Base-by-base conservation (phyloP, 1,140 invertebrate genomes). In the Oscheius sp. region DNA sequence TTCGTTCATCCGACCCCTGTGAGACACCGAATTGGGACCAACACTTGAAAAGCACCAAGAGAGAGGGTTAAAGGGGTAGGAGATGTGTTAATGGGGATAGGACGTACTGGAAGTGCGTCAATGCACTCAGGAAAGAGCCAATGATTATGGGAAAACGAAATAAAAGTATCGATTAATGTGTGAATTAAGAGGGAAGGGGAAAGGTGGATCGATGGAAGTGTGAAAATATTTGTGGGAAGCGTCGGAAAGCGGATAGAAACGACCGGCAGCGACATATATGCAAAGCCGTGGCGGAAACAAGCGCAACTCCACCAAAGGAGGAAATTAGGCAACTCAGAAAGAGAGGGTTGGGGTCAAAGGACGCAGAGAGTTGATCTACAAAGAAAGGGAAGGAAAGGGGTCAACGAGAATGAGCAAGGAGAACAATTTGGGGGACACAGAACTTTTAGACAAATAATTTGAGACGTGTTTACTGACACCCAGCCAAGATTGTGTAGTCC, bases 181-280 rank as follows among this genome's bases (percentile, higher is more conserved):
- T 42, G 38, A 10, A 42, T n/a, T 42, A 42, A n/a, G 7, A 42
- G 38, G 38, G 7, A 42, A n/a, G n/a, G 7, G n/a, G 38, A 7
- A 42, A 42, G n/a, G 38, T 42, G 38, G 38, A 42, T 42, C 38
- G n/a, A 42, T 42, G 7, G 38, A 42, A 42, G 23, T 13, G 49
- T 55, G 49, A 55, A 55, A 55, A 55, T 55, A 55, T 55, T 55
- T 55, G 49, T 55, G 49, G 49, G 15, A 26, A 23, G 49, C 15
- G 7, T 7, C 7, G 7, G 23, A 55, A 55, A 55, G 49, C 49
- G 49, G 49, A 55, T 55, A 55, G 49, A 55, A 26, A 20, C 49
- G 23, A 7, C 7, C 49, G 49, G 7, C 7, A 23, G 28, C 49
- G n/a, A 55, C 23, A 55, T 55, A 55, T 55, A 55, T 55, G 49